These are phyloP conservation scores for Lepus townsendii DNA, from an alignment of 2,797 vertebrate genomes.

Conservation along the genomic window DNA sequence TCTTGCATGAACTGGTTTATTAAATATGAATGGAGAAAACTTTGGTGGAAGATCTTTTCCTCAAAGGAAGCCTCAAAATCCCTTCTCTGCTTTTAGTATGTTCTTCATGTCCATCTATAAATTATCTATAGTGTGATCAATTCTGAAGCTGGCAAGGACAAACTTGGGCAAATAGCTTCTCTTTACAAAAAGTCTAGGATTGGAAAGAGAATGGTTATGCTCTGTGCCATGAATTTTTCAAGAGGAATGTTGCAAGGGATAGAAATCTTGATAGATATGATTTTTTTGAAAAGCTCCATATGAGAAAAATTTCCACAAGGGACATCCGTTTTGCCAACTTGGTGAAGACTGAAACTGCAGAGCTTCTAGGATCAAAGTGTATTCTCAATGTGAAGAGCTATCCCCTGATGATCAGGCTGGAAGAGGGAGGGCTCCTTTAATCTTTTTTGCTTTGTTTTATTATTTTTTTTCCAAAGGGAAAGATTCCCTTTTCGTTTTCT, in stretches of 20 bases:
- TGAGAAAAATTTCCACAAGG: conserved; percentile 81
- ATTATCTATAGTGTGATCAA: conserved; percentile 73
- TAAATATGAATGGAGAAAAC: conserved; percentile 80
- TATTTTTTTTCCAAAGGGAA: conserved; percentile 55
- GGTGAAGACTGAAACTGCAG: conserved; percentile 76
- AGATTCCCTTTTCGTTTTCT: conserved; percentile 73
- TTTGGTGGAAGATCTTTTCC: conserved; percentile 73
- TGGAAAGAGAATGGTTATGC: conserved; percentile 71
- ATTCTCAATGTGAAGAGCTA: conserved; percentile 66
- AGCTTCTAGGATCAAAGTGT: conserved; percentile 79
- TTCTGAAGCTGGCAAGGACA: conserved; percentile 76
- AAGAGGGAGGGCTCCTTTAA: conserved; percentile 79
- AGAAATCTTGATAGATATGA: conserved; percentile 75
- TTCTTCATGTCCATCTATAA: conserved; percentile 69
- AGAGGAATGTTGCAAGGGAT: conserved; percentile 71
- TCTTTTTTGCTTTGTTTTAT: conserved; percentile 77
- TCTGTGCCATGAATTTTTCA: conserved; percentile 81
- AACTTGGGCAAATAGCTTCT: conserved; percentile 78
- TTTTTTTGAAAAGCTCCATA: conserved; percentile 52
- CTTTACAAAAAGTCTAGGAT: conserved; percentile 75
- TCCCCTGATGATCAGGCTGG: conserved; percentile 72
- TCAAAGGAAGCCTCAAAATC: conserved; percentile 67
- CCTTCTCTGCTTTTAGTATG: conserved; percentile 77
- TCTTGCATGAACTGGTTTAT: conserved; percentile 59
- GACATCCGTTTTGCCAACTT: conserved; percentile 77